phyloP scores from a whole-genome alignment of 2,113 vertebrate species.

The Pyxicephalus adspersus region DNA sequence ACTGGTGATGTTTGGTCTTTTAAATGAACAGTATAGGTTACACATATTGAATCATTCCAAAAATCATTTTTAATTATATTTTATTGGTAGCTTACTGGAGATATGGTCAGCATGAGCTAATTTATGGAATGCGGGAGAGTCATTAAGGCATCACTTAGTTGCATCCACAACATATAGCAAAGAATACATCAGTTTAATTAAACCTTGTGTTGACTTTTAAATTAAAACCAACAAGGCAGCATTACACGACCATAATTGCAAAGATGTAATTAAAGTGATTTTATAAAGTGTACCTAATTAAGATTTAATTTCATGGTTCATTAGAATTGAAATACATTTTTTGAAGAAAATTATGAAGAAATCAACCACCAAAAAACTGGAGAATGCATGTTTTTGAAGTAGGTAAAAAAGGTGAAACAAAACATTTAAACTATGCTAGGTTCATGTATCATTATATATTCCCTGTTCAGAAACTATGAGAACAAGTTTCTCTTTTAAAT shows the following conservation, averaged over 20 bases:
- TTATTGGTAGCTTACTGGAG: not conserved
- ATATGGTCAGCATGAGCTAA: not conserved
- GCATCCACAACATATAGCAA: constrained; percentile 10
- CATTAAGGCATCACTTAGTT: constrained; percentile 24
- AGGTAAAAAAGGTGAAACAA: no score
- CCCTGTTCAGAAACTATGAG: no score
- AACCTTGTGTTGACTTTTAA: constrained; percentile 51
- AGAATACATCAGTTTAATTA: constrained; percentile 47
- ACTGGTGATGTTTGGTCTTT: not conserved
- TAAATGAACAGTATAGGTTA: not conserved
- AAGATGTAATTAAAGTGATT: constrained; percentile 45
- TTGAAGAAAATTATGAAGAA: constrained; percentile 21
- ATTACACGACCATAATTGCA: constrained; percentile 31
- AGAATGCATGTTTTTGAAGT: not conserved
- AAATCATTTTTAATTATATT: not conserved
- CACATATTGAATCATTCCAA: not conserved
- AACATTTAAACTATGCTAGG: no score
- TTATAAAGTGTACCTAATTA: constrained; percentile 49
- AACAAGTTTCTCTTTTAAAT: no score
- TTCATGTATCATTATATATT: no score
- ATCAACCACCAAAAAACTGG: not conserved
- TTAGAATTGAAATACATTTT: constrained; percentile 34
- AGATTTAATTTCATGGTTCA: constrained; percentile 48
- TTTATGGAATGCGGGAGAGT: not conserved
- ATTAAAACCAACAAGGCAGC: constrained; percentile 50